phyloP scores from a whole-genome alignment of 1,140 invertebrate species.

The Danaus plexippus region DNA sequence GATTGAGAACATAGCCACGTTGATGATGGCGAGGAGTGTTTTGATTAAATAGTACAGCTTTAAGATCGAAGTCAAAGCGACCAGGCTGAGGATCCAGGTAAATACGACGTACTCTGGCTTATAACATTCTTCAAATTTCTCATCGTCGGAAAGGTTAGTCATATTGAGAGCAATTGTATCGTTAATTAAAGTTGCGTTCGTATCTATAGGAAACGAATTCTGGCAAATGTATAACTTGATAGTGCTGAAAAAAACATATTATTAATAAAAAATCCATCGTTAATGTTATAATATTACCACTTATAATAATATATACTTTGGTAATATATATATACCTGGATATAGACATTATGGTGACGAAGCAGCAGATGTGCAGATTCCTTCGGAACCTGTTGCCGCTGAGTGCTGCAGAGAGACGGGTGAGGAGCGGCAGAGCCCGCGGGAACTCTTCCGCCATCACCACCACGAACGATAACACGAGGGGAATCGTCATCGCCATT shows the following conservation, averaged over 20 bases:
- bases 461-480: conserved; percentile 79
- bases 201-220: conserved; percentile 20
- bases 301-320: conserved; percentile 3
- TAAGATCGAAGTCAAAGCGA: conserved; percentile 91
- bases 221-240: conserved; percentile 61
- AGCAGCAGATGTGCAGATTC: conserved; percentile 84
- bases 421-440: conserved; percentile 75
- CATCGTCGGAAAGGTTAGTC: background rate
- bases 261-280: background rate
- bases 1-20: conserved; percentile 73
- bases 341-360: conserved; percentile 83
- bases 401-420: conserved; percentile 80
- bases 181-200: too few relatives aligned
- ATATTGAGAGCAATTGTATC: too few relatives aligned
- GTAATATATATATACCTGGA: conserved; percentile 67
- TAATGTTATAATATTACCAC: background rate
- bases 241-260: conserved; percentile 42
- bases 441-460: conserved; percentile 91
- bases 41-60: conserved; percentile 94
- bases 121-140: conserved; percentile 62
- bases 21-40: conserved; percentile 82
- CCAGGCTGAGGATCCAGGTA: conserved; percentile 93
- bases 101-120: conserved; percentile 92
- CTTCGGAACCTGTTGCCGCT: conserved; percentile 79
- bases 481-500: conserved; percentile 76